phyloP scores from a whole-genome alignment of 2,113 vertebrate species.

The Merops nubicus region DNA sequence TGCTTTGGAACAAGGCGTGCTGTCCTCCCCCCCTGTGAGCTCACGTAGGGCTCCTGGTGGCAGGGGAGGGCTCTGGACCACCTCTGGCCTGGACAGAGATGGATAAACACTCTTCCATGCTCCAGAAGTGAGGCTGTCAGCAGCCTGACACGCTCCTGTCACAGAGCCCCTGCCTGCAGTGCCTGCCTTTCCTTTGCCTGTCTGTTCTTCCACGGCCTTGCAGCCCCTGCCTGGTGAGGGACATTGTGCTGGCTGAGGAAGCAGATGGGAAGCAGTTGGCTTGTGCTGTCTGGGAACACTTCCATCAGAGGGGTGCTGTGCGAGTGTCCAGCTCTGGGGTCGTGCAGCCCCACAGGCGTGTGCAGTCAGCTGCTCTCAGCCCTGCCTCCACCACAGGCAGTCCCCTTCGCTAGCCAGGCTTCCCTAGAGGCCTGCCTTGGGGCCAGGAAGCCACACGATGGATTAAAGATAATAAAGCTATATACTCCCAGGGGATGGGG shows the following conservation, averaged over 20 bases:
- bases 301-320: background rate
- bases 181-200: background rate
- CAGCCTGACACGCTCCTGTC: background rate
- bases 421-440: background rate
- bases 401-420: background rate
- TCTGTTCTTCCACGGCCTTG: background rate
- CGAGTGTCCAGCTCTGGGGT: background rate
- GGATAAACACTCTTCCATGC: background rate
- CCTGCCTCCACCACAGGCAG: background rate
- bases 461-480: background rate
- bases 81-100: background rate
- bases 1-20: background rate
- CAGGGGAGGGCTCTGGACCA: background rate
- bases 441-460: background rate
- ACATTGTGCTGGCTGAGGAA: too few relatives aligned
- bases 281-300: rapidly evolving
- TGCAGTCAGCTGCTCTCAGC: background rate
- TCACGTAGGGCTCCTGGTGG: background rate
- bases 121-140: background rate
- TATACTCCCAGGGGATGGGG: background rate
- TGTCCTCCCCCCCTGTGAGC: background rate
- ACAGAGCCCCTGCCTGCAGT: background rate
- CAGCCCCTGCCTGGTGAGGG: background rate
- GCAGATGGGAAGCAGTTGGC: background rate
- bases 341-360: background rate